These are phyloP conservation scores for Spinibarbus caldwelli DNA, from an alignment of 2,797 vertebrate species.

Conservation along the genomic window DNA sequence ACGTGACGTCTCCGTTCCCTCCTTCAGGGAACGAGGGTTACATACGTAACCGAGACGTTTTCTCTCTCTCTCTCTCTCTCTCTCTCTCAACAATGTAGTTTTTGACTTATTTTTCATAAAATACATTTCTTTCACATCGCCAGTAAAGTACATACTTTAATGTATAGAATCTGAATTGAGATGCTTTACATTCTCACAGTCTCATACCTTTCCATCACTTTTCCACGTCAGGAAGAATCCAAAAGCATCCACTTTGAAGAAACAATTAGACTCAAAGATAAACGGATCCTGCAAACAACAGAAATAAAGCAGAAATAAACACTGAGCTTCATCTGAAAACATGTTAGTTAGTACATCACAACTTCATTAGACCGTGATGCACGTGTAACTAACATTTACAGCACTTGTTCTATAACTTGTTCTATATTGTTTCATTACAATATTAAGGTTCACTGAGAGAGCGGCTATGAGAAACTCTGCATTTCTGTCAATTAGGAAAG, in stretches of 20 bases:
- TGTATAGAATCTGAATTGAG: too few relatives aligned
- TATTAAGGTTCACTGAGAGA: background rate
- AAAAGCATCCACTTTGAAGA: constrained; percentile 94
- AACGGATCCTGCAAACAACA: constrained; percentile 90
- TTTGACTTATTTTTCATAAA: too few relatives aligned
- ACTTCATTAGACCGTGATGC: background rate
- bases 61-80: too few relatives aligned
- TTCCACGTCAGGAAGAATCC: constrained; percentile 98
- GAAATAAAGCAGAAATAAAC: too few relatives aligned
- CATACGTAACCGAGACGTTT: too few relatives aligned
- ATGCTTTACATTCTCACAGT: background rate
- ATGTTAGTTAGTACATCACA: background rate
- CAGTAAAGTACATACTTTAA: background rate
- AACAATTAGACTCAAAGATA: constrained; percentile 93
- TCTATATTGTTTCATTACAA: background rate
- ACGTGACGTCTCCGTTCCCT: too few relatives aligned
- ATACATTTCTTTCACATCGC: background rate
- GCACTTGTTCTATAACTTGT: background rate
- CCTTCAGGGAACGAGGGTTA: too few relatives aligned
- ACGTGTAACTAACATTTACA: too few relatives aligned
- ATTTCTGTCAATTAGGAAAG: constrained; percentile 1
- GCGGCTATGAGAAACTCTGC: constrained; percentile 40
- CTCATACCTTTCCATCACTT: constrained; percentile 94
- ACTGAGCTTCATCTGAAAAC: background rate
- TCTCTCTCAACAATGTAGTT: too few relatives aligned